Conservation (phyloP, 1,140 invertebrate genomes). For the Cherax destructor region DNA sequence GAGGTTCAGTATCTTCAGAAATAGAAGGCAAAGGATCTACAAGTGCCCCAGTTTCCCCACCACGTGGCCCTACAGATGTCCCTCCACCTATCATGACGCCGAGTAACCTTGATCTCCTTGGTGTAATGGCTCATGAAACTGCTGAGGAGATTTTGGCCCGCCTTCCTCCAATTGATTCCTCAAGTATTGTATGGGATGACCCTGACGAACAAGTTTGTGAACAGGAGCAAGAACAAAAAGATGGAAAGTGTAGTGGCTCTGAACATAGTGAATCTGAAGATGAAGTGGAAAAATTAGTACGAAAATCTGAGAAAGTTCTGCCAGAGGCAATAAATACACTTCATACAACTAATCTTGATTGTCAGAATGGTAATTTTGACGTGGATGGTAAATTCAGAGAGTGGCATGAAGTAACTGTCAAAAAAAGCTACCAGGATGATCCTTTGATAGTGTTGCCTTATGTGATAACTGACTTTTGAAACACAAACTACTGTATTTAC, state of each 20-base stretch:
- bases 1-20: slow-evolving; percentile 73
- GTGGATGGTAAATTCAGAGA: slow-evolving; percentile 82
- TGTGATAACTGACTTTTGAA: slow-evolving; percentile 87
- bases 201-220: slow-evolving; percentile 67
- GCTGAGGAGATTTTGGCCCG: slow-evolving; percentile 80
- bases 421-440: slow-evolving; percentile 83
- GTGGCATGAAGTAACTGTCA: slow-evolving; percentile 87
- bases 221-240: slow-evolving; percentile 73
- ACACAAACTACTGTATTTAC: slow-evolving; percentile 59
- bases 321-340: slow-evolving; percentile 76
- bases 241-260: slow-evolving; percentile 74
- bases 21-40: slow-evolving; percentile 52
- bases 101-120: slow-evolving; percentile 73
- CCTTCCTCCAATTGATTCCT: slow-evolving; percentile 81
- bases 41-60: slow-evolving; percentile 48
- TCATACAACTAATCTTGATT: slow-evolving; percentile 76
- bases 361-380: slow-evolving; percentile 82
- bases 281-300: slow-evolving; percentile 69
- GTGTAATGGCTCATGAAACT: slow-evolving; percentile 74
- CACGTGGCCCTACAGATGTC: slow-evolving; percentile 11
- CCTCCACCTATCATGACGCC: slow-evolving; percentile 21
- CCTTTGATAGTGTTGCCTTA: slow-evolving; percentile 92
- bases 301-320: slow-evolving; percentile 72
- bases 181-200: slow-evolving; percentile 78
- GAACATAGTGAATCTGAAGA: slow-evolving; percentile 73